These are phyloP conservation scores for Agrotis clavis DNA, from an alignment of 2,888 invertebrate genomes.

Conservation along the genomic window DNA sequence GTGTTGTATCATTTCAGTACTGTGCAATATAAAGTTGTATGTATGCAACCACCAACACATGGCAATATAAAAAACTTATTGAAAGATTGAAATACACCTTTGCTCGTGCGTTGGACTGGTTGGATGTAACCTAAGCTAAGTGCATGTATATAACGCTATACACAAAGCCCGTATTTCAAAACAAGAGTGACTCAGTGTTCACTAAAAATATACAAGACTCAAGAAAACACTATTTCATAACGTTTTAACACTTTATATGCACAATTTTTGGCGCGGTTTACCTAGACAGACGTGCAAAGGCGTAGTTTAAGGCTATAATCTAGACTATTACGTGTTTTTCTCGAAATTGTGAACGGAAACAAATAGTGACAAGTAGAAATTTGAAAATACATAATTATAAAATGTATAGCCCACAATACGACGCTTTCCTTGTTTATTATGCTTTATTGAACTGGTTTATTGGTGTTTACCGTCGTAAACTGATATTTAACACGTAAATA, in stretches of 20 bases:
- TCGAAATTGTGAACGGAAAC: conserved; percentile 64
- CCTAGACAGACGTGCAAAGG: conserved; percentile 34
- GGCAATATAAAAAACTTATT: not conserved
- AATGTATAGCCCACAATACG: conserved; percentile 47
- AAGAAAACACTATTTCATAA: conserved; percentile 59
- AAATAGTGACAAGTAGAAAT: conserved; percentile 69
- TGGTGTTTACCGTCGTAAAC: conserved; percentile 22
- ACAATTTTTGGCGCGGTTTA: conserved; percentile 56
- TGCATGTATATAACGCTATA: conserved; percentile 13
- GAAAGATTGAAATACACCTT: not conserved
- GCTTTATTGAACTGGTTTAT: conserved; percentile 10
- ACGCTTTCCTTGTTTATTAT: conserved; percentile 40
- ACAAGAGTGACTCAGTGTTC: conserved; percentile 61
- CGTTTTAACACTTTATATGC: conserved; percentile 18
- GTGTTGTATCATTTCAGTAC: conserved; percentile 16
- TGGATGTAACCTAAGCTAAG: not conserved
- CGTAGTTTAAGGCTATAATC: conserved; percentile 44
- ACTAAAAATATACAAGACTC: conserved; percentile 54
- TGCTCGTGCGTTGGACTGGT: conserved; percentile 2
- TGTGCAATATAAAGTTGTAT: not conserved
- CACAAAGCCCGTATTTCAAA: conserved; percentile 39
- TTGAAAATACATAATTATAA: conserved; percentile 57
- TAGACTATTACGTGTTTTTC: conserved; percentile 59
- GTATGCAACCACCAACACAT: conserved; percentile 20
- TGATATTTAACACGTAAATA: conserved; percentile 45